Evolutionary conservation across 1,140 invertebrate genomes (phyloP), one percentile per base, ranked within the genome.

Genomic region (Spodoptera litura): DNA sequence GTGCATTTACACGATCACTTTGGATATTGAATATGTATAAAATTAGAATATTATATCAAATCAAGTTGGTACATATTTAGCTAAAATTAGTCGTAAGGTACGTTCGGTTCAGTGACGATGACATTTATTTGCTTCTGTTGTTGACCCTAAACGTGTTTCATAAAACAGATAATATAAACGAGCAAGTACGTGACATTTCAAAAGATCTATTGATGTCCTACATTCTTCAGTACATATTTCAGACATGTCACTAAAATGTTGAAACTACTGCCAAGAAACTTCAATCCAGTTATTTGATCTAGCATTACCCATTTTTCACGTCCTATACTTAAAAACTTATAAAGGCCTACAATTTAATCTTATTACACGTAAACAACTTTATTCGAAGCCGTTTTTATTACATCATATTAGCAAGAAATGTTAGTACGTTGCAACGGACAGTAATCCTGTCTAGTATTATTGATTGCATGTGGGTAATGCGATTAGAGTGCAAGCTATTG

Each of bases 391-490:
- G 4, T 70, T n/a, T 74, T 61, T 51, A 27, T 55, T 53, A 58
- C 52, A 76, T 66, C 25, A 56, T 66, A 68, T 76, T 66, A 44
- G n/a, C 35, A 44, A 77, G n/a, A 53, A 38, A 56, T 56, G 27
- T 68, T 77, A 44, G 31, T 56, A 56, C 61, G 35, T 15, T 44
- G 25, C 10, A 78, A 70, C 2, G 78, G 85, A 86, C 85, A 87
- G 62, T 91, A 88, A 90, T 89, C 87, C 89, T 78, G 81, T 87
- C 81, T 82, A 82, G 83, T 80, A 80, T 82, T 88, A 90, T 89
- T 85, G 88, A 88, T 89, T 89, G 84, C 85, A 84, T 83, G 83
- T 84, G 84, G 80, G 83, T 88, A 91, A 92, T 92, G 81, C 84
- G 87, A 92, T 92, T 92, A 91, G 78, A 75, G 83, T 82, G 72